phyloP scores from a whole-genome alignment of 2,888 invertebrate species.

The Troilus luridus region DNA sequence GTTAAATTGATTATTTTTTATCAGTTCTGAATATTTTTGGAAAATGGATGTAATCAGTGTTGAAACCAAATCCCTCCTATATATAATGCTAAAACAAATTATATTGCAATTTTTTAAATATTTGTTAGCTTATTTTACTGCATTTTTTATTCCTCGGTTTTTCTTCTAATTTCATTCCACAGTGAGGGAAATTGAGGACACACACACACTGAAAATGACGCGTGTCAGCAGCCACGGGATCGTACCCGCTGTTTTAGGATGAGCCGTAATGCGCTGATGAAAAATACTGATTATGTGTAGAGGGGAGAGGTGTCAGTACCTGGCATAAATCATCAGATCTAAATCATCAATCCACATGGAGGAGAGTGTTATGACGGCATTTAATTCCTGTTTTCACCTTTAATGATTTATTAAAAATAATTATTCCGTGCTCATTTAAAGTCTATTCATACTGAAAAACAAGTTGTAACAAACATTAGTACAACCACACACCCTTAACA shows the following conservation, averaged over 20 bases:
- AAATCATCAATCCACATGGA: not conserved
- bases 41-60: too few relatives aligned
- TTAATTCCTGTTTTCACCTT: not conserved
- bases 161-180: not conserved
- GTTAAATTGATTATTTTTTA: too few relatives aligned
- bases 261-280: not conserved
- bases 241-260: not conserved
- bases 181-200: not conserved
- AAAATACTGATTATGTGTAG: not conserved
- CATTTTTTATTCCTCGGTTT: too few relatives aligned
- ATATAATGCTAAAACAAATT: too few relatives aligned
- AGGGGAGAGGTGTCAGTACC: not conserved
- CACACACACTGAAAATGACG: not conserved
- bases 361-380: not conserved
- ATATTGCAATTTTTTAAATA: not conserved
- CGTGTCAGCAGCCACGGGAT: not conserved
- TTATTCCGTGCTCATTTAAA: not conserved
- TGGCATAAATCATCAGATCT: not conserved
- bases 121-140: not conserved
- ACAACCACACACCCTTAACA: too few relatives aligned
- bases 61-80: too few relatives aligned
- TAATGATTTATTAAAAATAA: not conserved
- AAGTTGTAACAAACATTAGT: too few relatives aligned
- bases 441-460: not conserved
- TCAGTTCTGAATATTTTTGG: too few relatives aligned